Base-by-base conservation (phyloP, 2,797 vertebrate genomes). In the Rhadinocentrus ornatus region DNA sequence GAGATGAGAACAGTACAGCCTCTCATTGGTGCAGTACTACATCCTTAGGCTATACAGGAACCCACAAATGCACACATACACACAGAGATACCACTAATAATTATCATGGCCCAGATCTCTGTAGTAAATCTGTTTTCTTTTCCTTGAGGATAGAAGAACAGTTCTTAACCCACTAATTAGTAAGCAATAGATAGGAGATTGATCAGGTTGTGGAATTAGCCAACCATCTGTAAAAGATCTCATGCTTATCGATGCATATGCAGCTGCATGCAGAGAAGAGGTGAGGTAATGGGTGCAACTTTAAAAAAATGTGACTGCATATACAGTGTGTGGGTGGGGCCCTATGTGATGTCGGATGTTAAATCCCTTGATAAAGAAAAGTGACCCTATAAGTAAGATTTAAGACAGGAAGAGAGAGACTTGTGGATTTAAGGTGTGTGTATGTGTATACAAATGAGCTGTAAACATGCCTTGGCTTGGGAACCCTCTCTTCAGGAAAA, bases 401-500 rank as follows among this genome's bases (percentile, higher is more conserved):
- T 55, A 74, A 60, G 34, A 5, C 2, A 69, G 61, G 52, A 73
- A 72, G 52, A 66, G 24, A 50, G 20, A 29, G 15, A 20, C 44
- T 50, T 55, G n/a, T 69, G 66, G 32, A 50, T 63, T 56, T 44
- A 34, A 56, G 29, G 20, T 64, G 12, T 46, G 20, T 64, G 12
- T 46, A 37, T 64, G 39, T 39, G 37, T 66, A 50, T 65, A 34
- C 69, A 69, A 81, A 73, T 80, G 77, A 80, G 46, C 50, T 67
- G 62, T 44, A 55, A 37, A 46, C 35, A 31, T 83, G 98, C 98
- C 98, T 98, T 83, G 97, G 98, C 76, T 96, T 98, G 71, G 98
- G 98, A 87, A 99, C 97, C 82, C 92, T 94, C 48, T 99, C 98
- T 27, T 99, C 98, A 44, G 98, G 97, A 89, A 99, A 96, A 48